Evolutionary conservation across 2,113 vertebrate species (phyloP).

Genomic region (Phaethornis superciliosus): DNA sequence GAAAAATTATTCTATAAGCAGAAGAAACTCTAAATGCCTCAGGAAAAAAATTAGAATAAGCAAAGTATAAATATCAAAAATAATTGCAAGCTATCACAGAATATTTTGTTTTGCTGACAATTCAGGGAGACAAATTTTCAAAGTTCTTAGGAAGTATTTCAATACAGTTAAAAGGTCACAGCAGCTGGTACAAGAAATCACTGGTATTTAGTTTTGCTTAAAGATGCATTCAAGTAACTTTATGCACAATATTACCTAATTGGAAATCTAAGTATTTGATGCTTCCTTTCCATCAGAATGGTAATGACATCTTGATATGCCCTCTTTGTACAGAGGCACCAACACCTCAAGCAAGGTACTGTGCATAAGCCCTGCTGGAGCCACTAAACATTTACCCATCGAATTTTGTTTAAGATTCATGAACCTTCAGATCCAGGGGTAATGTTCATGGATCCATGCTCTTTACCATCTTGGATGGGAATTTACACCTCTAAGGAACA

Average conservation of each 20-base stretch:
- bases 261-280: not conserved
- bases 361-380: not conserved
- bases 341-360: not conserved
- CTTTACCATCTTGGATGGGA: not conserved
- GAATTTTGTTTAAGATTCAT: not conserved
- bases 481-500: not conserved
- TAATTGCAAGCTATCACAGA: not conserved
- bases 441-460: rapidly evolving
- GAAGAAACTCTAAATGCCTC: not conserved
- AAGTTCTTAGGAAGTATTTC: not conserved
- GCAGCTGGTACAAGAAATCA: not conserved
- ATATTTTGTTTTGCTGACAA: not conserved
- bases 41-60: not conserved
- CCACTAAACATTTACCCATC: not conserved
- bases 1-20: not conserved
- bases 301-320: not conserved
- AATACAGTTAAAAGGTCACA: not conserved
- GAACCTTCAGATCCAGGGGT: not conserved
- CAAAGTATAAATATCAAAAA: not conserved
- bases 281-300: not conserved
- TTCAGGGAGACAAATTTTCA: not conserved
- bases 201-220: not conserved
- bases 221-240: not conserved
- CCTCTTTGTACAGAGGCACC: not conserved
- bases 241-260: not conserved